Base-by-base conservation (phyloP, 2,888 invertebrate species). In the Phrixothrix hirtus region DNA sequence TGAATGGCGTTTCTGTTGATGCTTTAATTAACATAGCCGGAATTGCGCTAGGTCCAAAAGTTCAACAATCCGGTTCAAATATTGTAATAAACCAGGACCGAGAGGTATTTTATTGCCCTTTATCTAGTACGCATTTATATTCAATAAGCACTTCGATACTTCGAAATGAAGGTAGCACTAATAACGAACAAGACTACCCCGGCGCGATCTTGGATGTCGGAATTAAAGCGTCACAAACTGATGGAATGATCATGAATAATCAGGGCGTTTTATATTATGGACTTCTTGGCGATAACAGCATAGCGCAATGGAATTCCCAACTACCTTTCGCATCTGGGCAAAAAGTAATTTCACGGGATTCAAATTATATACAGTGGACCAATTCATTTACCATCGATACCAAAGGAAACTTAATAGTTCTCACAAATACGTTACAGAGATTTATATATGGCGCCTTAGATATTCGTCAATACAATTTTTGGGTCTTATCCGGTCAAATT, bases 221-320 rank as follows among this genome's bases (percentile, higher is more conserved):
- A 0, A 65, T 73, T 0, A 87, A 87, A 67, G 71, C 78, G 0
- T 87, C 87, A 0, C 86, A 87, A 70, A 83, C 85, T 0, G 87
- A 86, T 63, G 88, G 88, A 0, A 87, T 89, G 86, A 81, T 83
- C 53, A 87, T 88, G 86, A 87, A 88, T 61, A 81, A 85, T 10
- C 75, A 77, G 11, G 88, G 88, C 1, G 71, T 82, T 2, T 76
- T 89, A 6, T 89, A 86, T 74, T 88, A 81, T 70, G 88, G 87
- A 30, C 77, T 88, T 15, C 72, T 89, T 44, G 82, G 83, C 39
- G 83, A 84, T 63, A 85, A 85, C 56, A 84, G 86, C 13, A 82
- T 89, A 37, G 83, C 83, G 9, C 82, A 81, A 73, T 89, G 88
- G 87, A 84, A 89, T 70, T 82, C 83, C 0, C 79, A 78, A 15